Conservation (phyloP, 2,888 invertebrate genomes). For the Gymnosoma rotundatum region DNA sequence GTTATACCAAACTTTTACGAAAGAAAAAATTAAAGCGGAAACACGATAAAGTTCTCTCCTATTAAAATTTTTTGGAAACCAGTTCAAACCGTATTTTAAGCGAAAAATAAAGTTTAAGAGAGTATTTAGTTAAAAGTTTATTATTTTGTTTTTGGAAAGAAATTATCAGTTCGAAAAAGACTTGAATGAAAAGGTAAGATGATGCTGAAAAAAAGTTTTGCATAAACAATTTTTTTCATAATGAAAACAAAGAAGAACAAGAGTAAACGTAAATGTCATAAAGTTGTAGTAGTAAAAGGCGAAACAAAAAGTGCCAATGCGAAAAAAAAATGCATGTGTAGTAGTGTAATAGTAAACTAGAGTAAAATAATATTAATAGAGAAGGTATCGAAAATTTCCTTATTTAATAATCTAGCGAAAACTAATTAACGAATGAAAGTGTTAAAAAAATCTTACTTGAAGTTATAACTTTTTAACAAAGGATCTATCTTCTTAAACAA, state of each 20-base stretch:
- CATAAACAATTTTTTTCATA: slow-evolving; percentile 49
- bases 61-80: slow-evolving; percentile 46
- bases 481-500: not conserved
- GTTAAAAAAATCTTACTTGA: slow-evolving; percentile 6
- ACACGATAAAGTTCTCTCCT: slow-evolving; percentile 37
- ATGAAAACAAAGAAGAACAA: slow-evolving; percentile 68
- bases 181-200: slow-evolving; percentile 14
- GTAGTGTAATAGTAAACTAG: slow-evolving; percentile 54
- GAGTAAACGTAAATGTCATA: slow-evolving; percentile 56
- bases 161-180: not conserved
- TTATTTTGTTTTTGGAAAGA: not conserved
- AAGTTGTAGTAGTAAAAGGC: slow-evolving; percentile 59
- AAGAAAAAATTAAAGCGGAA: slow-evolving; percentile 54
- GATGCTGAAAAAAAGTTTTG: slow-evolving; percentile 27
- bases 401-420: slow-evolving; percentile 29
- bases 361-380: slow-evolving; percentile 55
- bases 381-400: slow-evolving; percentile 13
- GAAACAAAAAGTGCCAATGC: slow-evolving; percentile 31
- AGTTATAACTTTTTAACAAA: not conserved
- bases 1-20: slow-evolving; percentile 56
- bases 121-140: not conserved
- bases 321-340: slow-evolving; percentile 33
- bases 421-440: slow-evolving; percentile 40
- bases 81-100: slow-evolving; percentile 31
- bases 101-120: slow-evolving; percentile 15